Evolutionary conservation across 2,888 invertebrate species (phyloP).

Genomic region (Drosophila niveifrons): DNA sequence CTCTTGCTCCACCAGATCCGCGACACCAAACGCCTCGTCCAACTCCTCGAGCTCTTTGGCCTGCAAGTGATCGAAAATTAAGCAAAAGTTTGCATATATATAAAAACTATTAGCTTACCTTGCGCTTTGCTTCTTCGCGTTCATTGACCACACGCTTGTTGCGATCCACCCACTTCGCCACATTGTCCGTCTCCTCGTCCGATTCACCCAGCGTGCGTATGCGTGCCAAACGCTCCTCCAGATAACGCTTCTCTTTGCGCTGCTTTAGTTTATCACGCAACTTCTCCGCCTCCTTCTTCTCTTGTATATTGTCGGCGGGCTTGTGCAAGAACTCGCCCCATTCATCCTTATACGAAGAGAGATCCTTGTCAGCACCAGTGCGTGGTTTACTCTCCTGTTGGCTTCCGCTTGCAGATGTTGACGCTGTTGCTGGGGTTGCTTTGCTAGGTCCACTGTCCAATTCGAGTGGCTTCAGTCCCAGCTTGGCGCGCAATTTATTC

Average conservation of each 20-base stretch:
- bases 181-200: conserved; percentile 91
- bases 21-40: conserved; percentile 97
- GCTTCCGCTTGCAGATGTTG: conserved; percentile 28
- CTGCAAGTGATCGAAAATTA: conserved; percentile 85
- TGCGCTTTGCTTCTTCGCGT: conserved; percentile 93
- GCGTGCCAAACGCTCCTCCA: conserved; percentile 88
- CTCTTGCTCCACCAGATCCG: conserved; percentile 93
- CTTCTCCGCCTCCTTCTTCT: conserved; percentile 92
- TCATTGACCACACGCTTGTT: conserved; percentile 91
- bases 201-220: conserved; percentile 92
- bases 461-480: conserved; percentile 97
- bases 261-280: conserved; percentile 92
- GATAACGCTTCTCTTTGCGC: conserved; percentile 91
- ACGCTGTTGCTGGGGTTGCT: conserved; percentile 71
- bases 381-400: conserved; percentile 50
- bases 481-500: conserved; percentile 95
- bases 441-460: conserved; percentile 85
- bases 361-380: conserved; percentile 70
- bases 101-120: conserved; percentile 74
- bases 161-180: conserved; percentile 93
- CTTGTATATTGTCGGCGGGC: conserved; percentile 91
- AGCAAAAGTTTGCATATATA: not conserved
- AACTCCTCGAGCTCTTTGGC: conserved; percentile 97
- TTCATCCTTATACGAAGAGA: conserved; percentile 83
- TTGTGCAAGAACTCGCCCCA: conserved; percentile 94